phyloP scores from a whole-genome alignment of 2,797 vertebrate genomes.

The Clarias platycephalus region DNA sequence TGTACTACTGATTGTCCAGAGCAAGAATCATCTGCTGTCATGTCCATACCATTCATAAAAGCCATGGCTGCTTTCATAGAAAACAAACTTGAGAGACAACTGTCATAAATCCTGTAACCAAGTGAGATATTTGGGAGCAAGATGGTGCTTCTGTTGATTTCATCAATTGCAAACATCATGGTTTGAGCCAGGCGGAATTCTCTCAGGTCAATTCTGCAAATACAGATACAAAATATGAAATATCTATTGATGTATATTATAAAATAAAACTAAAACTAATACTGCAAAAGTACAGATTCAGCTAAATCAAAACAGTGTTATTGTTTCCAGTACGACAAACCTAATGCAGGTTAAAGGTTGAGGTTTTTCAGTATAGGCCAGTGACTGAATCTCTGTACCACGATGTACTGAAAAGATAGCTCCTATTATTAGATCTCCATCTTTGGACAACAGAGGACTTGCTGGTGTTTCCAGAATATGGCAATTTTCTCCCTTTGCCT shows the following conservation, averaged over 20 bases:
- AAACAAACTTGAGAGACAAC: constrained; percentile 47
- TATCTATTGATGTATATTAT: neutral
- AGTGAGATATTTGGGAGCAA: constrained; percentile 46
- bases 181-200: constrained; percentile 42
- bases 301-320: too few relatives aligned
- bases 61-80: constrained; percentile 53
- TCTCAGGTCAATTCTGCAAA: constrained; percentile 47
- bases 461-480: constrained; percentile 63
- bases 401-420: constrained; percentile 75
- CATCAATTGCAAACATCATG: constrained; percentile 31
- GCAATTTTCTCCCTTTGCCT: constrained; percentile 58
- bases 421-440: constrained; percentile 70
- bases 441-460: constrained; percentile 66
- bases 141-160: constrained; percentile 54
- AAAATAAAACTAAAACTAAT: neutral
- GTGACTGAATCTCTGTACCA: constrained; percentile 61
- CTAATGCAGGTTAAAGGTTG: constrained; percentile 67
- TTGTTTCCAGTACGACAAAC: constrained; percentile 57
- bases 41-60: constrained; percentile 53
- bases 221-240: neutral
- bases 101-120: constrained; percentile 54
- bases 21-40: constrained; percentile 52
- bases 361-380: constrained; percentile 68
- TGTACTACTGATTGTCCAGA: constrained; percentile 66
- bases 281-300: neutral